phyloP scores from a whole-genome alignment of 2,797 vertebrate species.

The Hemibagrus guttatus region DNA sequence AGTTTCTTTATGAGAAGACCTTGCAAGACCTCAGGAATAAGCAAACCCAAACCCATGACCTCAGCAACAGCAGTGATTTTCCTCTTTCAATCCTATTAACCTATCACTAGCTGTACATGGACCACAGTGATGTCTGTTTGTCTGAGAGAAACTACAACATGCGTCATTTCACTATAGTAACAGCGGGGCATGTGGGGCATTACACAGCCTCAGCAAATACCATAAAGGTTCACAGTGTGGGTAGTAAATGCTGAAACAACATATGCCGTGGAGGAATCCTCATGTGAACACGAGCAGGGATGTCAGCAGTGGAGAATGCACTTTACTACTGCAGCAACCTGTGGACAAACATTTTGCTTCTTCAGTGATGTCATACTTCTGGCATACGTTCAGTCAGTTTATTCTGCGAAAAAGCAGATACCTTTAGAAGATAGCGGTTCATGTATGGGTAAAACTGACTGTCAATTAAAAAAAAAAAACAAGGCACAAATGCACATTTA shows the following conservation, averaged over 20 bases:
- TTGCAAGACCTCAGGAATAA: not conserved
- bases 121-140: slow-evolving; percentile 1
- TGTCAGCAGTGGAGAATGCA: not conserved
- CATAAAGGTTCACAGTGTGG: not conserved
- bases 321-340: not conserved
- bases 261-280: not conserved
- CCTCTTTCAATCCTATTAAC: not conserved
- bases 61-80: not conserved
- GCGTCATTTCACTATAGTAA: slow-evolving; percentile 1
- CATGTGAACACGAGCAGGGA: not conserved
- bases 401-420: not conserved
- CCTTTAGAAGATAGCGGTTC: not conserved
- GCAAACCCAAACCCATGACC: not conserved
- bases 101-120: not conserved
- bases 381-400: not conserved
- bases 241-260: not conserved
- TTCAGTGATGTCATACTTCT: not conserved
- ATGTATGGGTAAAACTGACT: too few relatives aligned
- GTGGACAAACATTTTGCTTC: not conserved
- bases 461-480: not conserved
- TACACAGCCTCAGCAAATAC: not conserved
- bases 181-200: not conserved
- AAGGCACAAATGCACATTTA: not conserved
- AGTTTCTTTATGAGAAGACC: not conserved
- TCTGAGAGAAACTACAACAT: not conserved